Conservation (phyloP, 2,113 vertebrate species). For the Crotalus helleri region DNA sequence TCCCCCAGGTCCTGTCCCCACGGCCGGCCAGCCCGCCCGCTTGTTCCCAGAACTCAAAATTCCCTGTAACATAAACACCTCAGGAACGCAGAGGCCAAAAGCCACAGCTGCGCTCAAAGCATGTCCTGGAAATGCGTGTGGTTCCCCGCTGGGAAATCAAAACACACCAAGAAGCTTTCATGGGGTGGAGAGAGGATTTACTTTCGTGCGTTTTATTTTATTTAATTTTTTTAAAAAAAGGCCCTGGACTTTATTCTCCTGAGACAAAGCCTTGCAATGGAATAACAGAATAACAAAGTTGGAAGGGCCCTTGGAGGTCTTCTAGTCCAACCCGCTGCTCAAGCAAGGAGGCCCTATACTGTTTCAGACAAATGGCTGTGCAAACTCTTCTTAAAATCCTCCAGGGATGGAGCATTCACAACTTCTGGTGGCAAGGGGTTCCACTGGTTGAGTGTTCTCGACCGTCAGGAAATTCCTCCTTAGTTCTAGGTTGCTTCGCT, state of each 20-base stretch:
- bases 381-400: too few relatives aligned
- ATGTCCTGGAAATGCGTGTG: constrained; percentile 11
- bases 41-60: constrained; percentile 41
- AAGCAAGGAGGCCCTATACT: too few relatives aligned
- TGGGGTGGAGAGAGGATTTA: neutral
- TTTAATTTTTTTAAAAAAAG: neutral
- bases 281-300: neutral
- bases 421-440: too few relatives aligned
- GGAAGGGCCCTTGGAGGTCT: neutral
- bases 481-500: too few relatives aligned
- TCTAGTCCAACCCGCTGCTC: neutral
- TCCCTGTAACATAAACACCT: constrained; percentile 20
- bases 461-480: too few relatives aligned
- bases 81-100: constrained; percentile 35
- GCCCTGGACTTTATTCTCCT: neutral
- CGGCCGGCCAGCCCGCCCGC: neutral
- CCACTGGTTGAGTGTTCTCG: too few relatives aligned
- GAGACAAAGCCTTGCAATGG: neutral
- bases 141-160: constrained; percentile 40
- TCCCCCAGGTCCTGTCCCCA: neutral
- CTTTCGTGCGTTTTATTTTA: neutral
- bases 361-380: too few relatives aligned
- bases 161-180: neutral
- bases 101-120: constrained; percentile 59
- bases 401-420: too few relatives aligned